Percentiles rank a stretch among this genome's conserved stretches.
These are phyloP conservation scores for Fistularia tabacaria DNA, from an alignment of 2,797 vertebrate species.

Conservation along the genomic window DNA sequence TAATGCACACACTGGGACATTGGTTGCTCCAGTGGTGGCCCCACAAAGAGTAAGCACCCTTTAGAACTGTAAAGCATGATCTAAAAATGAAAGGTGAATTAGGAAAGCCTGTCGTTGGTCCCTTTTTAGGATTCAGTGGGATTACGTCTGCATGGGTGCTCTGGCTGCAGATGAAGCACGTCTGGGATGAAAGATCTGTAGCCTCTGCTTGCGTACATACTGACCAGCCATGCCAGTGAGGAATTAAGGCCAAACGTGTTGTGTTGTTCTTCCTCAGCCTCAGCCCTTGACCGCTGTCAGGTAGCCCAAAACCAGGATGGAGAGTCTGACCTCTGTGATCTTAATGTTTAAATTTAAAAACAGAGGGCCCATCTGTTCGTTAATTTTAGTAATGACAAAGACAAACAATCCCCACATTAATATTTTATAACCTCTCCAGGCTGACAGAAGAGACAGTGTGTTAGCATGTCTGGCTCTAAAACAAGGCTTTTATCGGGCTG, in stretches of 20 bases:
- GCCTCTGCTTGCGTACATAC: constrained; percentile 37
- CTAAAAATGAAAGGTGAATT: constrained; percentile 52
- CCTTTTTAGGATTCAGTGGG: constrained; percentile 51
- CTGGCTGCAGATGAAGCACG: constrained; percentile 68
- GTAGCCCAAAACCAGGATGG: constrained; percentile 2
- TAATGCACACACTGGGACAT: constrained; percentile 30
- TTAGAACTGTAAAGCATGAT: constrained; percentile 29
- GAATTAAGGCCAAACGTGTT: constrained; percentile 30
- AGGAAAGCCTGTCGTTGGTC: constrained; percentile 54
- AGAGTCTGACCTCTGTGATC: not conserved
- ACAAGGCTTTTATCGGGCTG: constrained; percentile 34
- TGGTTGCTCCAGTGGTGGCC: constrained; percentile 46
- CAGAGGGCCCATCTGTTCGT: no score
- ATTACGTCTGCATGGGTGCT: constrained; percentile 69
- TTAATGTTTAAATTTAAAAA: not conserved
- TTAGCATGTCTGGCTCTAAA: constrained; percentile 28
- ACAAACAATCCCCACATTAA: constrained; percentile 20
- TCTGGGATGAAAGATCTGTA: constrained; percentile 46
- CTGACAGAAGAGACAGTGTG: constrained; percentile 28
- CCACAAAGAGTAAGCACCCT: constrained; percentile 33
- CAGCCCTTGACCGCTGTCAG: constrained; percentile 12
- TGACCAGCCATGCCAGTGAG: constrained; percentile 26
- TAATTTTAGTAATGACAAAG: not conserved
- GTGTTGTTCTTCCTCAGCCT: constrained; percentile 26
- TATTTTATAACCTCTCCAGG: constrained; percentile 37